These are phyloP conservation scores for Merops nubicus DNA, from an alignment of 2,113 vertebrate genomes.

Conservation along the genomic window DNA sequence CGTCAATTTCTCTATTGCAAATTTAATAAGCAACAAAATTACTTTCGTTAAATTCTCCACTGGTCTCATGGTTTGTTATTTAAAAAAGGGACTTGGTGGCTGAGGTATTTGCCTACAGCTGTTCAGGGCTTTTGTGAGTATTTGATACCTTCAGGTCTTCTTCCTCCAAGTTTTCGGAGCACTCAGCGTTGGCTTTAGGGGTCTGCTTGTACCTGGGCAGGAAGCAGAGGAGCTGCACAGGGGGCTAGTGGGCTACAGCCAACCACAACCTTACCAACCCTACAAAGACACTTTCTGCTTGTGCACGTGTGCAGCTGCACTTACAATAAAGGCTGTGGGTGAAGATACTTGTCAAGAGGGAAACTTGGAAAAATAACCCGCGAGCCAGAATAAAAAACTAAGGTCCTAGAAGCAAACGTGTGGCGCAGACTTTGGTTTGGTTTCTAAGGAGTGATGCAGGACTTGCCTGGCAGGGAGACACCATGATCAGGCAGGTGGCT, in stretches of 20 bases:
- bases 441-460: not conserved
- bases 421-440: not conserved
- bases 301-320: rapidly evolving
- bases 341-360: not conserved
- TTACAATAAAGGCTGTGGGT: not conserved
- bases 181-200: not conserved
- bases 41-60: not conserved
- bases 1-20: not conserved
- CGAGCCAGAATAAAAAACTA: not conserved
- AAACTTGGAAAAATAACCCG: not conserved
- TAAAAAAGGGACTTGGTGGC: not conserved
- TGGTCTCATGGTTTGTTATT: not conserved
- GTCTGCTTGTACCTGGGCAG: rapidly evolving
- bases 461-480: no score
- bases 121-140: not conserved
- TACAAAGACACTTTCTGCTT: not conserved
- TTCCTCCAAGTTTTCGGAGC: not conserved
- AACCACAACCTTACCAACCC: rapidly evolving
- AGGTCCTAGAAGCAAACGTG: not conserved
- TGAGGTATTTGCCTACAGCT: not conserved
- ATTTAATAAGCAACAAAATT: not conserved
- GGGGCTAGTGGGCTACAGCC: not conserved
- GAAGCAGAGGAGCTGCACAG: not conserved
- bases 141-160: not conserved
- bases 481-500: no score